Conservation (phyloP, 1,140 invertebrate species). For the Venturia canescens region DNA sequence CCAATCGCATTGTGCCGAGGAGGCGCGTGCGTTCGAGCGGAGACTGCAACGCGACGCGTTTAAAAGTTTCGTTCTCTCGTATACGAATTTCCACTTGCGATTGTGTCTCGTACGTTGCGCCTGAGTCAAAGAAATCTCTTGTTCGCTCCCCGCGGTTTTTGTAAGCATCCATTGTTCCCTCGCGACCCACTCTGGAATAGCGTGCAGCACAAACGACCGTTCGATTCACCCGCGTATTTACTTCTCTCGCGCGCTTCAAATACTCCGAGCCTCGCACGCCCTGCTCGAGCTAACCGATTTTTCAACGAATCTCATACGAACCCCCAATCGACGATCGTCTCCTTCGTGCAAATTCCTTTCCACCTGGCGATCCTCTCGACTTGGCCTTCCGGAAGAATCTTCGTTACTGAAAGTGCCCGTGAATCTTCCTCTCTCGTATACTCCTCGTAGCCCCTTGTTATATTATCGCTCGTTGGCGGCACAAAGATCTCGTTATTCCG, state of each 20-base stretch:
- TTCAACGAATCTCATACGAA: conserved; percentile 59
- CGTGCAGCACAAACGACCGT: background rate
- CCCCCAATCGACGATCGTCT: conserved; percentile 73
- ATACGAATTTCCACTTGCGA: background rate
- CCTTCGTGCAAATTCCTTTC: conserved; percentile 74
- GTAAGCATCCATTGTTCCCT: background rate
- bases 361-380: conserved; percentile 71
- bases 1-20: no score
- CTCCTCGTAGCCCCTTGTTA: background rate
- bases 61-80: no score
- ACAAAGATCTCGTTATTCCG: conserved; percentile 57
- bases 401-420: conserved; percentile 67
- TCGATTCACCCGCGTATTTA: no score
- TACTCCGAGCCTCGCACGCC: no score
- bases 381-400: conserved; percentile 73
- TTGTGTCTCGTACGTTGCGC: background rate
- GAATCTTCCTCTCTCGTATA: background rate
- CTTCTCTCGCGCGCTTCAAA: no score
- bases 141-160: background rate
- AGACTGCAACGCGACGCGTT: no score
- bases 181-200: background rate
- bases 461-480: background rate
- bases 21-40: no score
- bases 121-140: background rate
- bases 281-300: no score